Evolutionary conservation across 2,797 vertebrate species (phyloP).

Genomic region (Eulemur mongoz): DNA sequence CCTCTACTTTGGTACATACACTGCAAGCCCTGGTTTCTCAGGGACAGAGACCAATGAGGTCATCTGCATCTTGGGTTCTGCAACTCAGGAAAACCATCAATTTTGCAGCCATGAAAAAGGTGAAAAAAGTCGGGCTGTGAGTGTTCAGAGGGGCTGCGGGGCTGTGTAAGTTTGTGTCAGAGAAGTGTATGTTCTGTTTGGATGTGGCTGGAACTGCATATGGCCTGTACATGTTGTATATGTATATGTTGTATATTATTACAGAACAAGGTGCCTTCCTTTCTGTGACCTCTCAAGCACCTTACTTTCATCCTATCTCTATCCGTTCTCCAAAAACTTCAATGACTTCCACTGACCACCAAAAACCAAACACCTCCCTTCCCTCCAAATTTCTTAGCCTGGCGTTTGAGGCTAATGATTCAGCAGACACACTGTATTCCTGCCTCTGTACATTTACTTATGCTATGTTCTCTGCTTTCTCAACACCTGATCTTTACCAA

Average conservation of each 20-base stretch:
- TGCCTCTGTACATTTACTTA: background rate
- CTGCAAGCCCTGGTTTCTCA: background rate
- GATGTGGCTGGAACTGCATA: background rate
- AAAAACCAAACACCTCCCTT: background rate
- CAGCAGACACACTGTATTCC: background rate
- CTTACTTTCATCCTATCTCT: background rate
- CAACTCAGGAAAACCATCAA: slow-evolving; percentile 41
- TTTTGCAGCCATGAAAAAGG: background rate
- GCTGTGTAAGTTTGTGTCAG: background rate
- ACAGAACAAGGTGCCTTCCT: background rate
- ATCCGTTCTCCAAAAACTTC: background rate
- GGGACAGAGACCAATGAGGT: slow-evolving; percentile 3
- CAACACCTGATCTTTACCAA: background rate
- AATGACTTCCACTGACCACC: background rate
- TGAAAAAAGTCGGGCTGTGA: background rate
- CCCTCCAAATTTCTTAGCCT: background rate
- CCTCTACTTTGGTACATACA: background rate
- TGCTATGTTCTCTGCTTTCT: background rate
- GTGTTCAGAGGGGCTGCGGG: background rate
- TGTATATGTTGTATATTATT: background rate
- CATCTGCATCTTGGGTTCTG: background rate
- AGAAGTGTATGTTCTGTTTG: background rate
- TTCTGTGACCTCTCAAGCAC: background rate
- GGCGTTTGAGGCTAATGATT: background rate
- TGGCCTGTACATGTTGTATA: background rate